Evolutionary conservation across 2,888 invertebrate genomes (phyloP).

Genomic region (Artemia sinica): DNA sequence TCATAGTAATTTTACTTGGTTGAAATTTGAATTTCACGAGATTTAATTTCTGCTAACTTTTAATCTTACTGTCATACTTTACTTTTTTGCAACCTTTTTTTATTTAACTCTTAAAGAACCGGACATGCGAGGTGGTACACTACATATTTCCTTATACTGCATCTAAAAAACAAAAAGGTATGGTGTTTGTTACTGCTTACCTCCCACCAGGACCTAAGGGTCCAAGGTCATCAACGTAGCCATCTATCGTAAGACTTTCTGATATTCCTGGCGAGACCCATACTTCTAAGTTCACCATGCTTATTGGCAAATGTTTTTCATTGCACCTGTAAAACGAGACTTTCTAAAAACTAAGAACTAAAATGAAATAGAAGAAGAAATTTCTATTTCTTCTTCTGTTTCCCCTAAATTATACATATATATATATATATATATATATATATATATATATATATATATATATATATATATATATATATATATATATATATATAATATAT

Average conservation of each 20-base stretch:
- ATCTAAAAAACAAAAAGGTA: conserved; percentile 18
- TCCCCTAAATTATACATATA: too few relatives aligned
- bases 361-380: too few relatives aligned
- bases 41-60: background rate
- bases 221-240: conserved; percentile 31
- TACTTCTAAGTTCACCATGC: conserved; percentile 48
- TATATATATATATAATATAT: too few relatives aligned
- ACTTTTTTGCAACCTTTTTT: background rate
- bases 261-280: conserved; percentile 46
- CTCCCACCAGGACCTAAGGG: conserved; percentile 33
- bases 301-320: conserved; percentile 28
- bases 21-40: background rate
- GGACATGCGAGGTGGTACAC: background rate
- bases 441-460: too few relatives aligned
- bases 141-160: background rate
- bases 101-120: too few relatives aligned
- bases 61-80: background rate
- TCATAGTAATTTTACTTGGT: too few relatives aligned
- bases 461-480: too few relatives aligned
- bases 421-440: too few relatives aligned
- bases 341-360: too few relatives aligned
- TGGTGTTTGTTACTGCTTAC: conserved; percentile 26
- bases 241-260: conserved; percentile 35
- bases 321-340: background rate
- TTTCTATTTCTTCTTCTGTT: too few relatives aligned